Evolutionary conservation across 2,888 invertebrate genomes (phyloP).

Genomic region (Papilio protenor): DNA sequence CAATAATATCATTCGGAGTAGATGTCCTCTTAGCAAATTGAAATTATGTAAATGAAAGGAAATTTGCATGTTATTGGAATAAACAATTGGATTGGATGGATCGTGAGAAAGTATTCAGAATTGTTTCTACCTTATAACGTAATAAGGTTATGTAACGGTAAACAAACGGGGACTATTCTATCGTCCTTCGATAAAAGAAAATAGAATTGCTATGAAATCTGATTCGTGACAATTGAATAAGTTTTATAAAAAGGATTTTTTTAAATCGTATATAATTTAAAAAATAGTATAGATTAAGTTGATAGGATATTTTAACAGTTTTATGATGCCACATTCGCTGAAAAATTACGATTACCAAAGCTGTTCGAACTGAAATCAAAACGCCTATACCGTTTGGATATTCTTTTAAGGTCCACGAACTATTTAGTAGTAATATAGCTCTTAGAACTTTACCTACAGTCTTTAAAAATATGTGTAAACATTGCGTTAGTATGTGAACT

Average conservation of each 20-base stretch:
- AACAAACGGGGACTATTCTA: constrained; percentile 7
- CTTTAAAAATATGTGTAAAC: not conserved
- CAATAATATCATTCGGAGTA: constrained; percentile 27
- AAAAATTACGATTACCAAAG: not conserved
- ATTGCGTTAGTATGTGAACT: not conserved
- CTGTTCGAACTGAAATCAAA: not conserved
- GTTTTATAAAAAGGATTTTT: too few species aligned
- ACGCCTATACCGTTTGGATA: not conserved
- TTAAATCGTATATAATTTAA: too few species aligned
- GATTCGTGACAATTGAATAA: not conserved
- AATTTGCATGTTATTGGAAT: constrained; percentile 39
- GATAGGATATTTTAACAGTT: not conserved
- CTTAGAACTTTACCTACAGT: too few species aligned
- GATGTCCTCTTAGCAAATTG: constrained; percentile 35
- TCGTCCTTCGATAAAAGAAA: constrained; percentile 8
- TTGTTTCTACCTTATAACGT: constrained; percentile 26
- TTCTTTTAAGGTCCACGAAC: not conserved
- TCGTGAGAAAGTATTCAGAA: constrained; percentile 21
- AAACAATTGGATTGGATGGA: constrained; percentile 35
- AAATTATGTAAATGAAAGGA: constrained; percentile 36
- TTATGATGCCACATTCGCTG: not conserved
- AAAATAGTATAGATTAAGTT: not conserved
- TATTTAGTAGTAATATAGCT: not conserved
- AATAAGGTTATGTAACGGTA: constrained; percentile 7
- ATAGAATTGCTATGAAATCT: not conserved